Percentiles rank a stretch among this genome's conserved stretches.
Evolutionary conservation across 1,140 invertebrate species (phyloP).

Genomic region (Araneus ventricosus): DNA sequence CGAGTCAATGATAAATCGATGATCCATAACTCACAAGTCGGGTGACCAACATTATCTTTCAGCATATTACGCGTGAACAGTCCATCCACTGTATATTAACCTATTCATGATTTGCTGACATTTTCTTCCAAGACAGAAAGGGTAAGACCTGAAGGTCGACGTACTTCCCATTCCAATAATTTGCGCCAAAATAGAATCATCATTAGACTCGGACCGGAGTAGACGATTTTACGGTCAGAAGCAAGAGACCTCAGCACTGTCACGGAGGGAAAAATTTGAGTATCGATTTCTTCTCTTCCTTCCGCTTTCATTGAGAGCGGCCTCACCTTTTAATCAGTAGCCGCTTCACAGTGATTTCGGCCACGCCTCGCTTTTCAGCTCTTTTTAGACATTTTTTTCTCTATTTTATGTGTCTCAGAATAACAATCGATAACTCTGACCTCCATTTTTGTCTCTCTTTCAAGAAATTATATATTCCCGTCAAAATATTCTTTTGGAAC

Average conservation of each 20-base stretch:
- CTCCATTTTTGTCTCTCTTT: neutral
- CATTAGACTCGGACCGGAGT: neutral
- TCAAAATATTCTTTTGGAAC: too few species aligned
- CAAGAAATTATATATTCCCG: neutral
- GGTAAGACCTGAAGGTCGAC: neutral
- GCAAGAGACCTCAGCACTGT: neutral
- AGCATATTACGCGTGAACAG: neutral
- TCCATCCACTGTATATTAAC: neutral
- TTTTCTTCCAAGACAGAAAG: neutral
- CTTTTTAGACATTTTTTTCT: neutral
- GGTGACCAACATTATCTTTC: neutral
- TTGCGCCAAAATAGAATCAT: neutral
- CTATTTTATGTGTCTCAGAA: neutral
- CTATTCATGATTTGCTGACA: neutral
- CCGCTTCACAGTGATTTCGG: neutral
- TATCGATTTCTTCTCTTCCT: constrained; percentile 11
- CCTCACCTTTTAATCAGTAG: constrained; percentile 49
- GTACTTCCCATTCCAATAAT: neutral
- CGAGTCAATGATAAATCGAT: too few species aligned
- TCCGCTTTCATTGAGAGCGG: constrained; percentile 15
- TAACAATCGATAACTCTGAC: neutral
- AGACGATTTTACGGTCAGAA: neutral
- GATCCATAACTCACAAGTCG: neutral
- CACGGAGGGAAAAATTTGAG: too few species aligned
- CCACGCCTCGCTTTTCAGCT: constrained; percentile 30